These are phyloP conservation scores for Sisor rabdophorus DNA, from an alignment of 2,113 vertebrate genomes.

Conservation along the genomic window DNA sequence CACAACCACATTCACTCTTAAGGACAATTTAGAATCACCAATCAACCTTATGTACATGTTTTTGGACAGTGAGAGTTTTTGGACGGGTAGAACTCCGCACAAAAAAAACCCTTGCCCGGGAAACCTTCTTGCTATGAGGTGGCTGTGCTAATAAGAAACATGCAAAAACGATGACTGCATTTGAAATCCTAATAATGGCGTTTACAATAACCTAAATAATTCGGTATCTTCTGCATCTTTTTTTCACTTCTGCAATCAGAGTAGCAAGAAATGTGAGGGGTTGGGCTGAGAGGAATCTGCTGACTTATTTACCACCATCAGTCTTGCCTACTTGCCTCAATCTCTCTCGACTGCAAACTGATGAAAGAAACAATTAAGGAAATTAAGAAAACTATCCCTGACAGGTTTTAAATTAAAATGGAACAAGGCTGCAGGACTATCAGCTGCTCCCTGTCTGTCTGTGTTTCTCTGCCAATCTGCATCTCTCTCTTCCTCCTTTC, in stretches of 20 bases:
- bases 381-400: conserved; percentile 31
- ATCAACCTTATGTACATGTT: too few species aligned
- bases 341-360: conserved; percentile 17
- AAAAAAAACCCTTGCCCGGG: too few species aligned
- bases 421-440: conserved; percentile 35
- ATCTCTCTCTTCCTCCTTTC: conserved; percentile 1
- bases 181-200: background rate
- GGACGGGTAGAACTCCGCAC: too few species aligned
- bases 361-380: conserved; percentile 42
- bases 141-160: too few species aligned
- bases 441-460: conserved; percentile 34
- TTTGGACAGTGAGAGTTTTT: too few species aligned
- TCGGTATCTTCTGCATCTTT: background rate
- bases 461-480: conserved; percentile 26
- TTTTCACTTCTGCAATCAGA: background rate
- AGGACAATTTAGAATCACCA: too few species aligned
- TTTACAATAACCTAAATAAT: too few species aligned
- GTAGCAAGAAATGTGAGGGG: background rate
- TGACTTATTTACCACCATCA: conserved; percentile 29
- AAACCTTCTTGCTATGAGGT: too few species aligned
- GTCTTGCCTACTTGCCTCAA: conserved; percentile 14
- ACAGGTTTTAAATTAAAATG: conserved; percentile 39
- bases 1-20: too few species aligned
- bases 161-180: background rate
- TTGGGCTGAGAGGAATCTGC: background rate